phyloP scores from a whole-genome alignment of 2,113 vertebrate genomes.

The Chunga burmeisteri region DNA sequence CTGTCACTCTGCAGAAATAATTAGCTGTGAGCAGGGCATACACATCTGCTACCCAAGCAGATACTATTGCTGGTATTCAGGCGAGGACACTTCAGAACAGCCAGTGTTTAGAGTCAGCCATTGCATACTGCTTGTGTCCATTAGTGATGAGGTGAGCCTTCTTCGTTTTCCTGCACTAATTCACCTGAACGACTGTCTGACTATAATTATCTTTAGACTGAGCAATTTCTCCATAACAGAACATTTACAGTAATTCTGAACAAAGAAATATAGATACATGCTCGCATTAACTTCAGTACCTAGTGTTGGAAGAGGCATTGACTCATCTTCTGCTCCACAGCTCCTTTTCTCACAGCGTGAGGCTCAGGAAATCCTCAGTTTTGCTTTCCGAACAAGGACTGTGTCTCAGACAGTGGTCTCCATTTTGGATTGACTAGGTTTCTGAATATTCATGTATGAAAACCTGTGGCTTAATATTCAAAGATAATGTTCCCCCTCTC shows the following conservation, averaged over 20 bases:
- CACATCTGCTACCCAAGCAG: conserved; percentile 10
- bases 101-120: background rate
- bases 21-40: conserved; percentile 27
- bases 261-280: background rate
- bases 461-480: background rate
- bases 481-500: background rate
- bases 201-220: background rate
- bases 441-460: background rate
- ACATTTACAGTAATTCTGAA: conserved; percentile 14
- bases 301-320: background rate
- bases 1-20: conserved; percentile 59
- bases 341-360: background rate
- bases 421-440: background rate
- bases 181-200: background rate
- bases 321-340: background rate
- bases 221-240: background rate
- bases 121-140: background rate
- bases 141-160: background rate
- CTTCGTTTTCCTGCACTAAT: conserved; percentile 1
- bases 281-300: background rate
- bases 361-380: background rate
- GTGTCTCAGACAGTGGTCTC: background rate
- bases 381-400: background rate
- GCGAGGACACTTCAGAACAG: background rate
- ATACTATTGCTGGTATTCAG: background rate